Conservation (phyloP, 37 sponge, comb jelly and placozoan species). For the Amphimedon queenslandica region DNA sequence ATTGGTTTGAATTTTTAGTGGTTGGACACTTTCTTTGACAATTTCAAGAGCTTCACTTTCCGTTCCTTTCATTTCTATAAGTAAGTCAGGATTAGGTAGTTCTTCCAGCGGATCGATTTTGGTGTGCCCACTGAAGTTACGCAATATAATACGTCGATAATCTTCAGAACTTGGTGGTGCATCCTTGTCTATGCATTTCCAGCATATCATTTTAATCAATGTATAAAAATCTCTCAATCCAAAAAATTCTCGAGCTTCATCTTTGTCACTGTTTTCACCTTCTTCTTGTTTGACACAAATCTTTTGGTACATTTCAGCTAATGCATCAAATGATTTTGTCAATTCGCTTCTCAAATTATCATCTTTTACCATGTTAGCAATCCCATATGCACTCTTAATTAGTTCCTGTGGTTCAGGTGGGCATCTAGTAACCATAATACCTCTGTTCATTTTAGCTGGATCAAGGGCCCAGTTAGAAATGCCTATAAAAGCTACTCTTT, state of each 20-base stretch:
- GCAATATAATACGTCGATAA: conserved; percentile 69
- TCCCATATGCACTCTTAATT: conserved; percentile 70
- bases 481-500: conserved; percentile 53
- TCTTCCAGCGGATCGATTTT: conserved; percentile 23
- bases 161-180: conserved; percentile 26
- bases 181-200: conserved; percentile 41
- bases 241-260: conserved; percentile 39
- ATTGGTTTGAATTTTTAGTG: background rate
- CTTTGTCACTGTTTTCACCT: conserved; percentile 70
- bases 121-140: conserved; percentile 84
- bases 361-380: conserved; percentile 42
- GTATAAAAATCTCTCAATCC: conserved; percentile 96
- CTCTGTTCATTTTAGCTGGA: conserved; percentile 99
- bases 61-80: background rate
- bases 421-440: conserved; percentile 86
- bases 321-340: conserved; percentile 28
- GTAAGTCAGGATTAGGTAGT: background rate
- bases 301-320: conserved; percentile 70
- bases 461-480: conserved; percentile 99
- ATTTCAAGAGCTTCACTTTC: background rate
- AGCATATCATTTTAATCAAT: conserved; percentile 91
- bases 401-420: conserved; percentile 70
- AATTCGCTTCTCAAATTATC: conserved; percentile 26
- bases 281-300: conserved; percentile 31
- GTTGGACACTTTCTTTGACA: background rate